Base-by-base conservation (phyloP, 2,797 vertebrate genomes). In the Micromesistius poutassou region DNA sequence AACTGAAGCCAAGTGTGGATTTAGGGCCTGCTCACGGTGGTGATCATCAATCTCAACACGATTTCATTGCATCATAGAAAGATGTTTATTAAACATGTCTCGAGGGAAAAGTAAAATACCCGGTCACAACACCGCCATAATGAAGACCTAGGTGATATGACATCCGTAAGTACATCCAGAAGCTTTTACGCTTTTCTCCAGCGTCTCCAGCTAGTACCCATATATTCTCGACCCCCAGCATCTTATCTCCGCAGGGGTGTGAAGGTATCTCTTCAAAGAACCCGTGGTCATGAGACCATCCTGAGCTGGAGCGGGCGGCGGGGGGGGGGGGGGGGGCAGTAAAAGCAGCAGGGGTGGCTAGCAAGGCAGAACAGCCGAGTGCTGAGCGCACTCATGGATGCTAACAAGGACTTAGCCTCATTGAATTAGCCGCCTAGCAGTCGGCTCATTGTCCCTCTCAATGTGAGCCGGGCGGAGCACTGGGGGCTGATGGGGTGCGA, bases 111-210 rank as follows among this genome's bases (percentile, higher is more conserved):
- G 50, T 62, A n/a, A 62, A 62, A 62, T n/a, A n/a, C 7, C 22
- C 50, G n/a, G 50, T 62, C 4, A 62, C 50, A 78, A 71, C 86
- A 87, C 83, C 85, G 89, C 87, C 86, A 38, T 62, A n/a, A 28
- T 73, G 46, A 50, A 74, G 84, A 86, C 78, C 81, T 81, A 86
- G 82, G 79, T 91, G 88, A 90, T 78, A 89, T 68, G 50, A 68
- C 50, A 19, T n/a, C 50, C 50, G n/a, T n/a, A 62, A 62, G 22
- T n/a, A 62, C 50, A 62, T 62, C 50, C 10, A 74, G 13, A 46
- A 74, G 22, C 28, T 13, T 31, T 71, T 30, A 30, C 25, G 72
- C n/a, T 55, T 77, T 46, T 78, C 84, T 83, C 79, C 77, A 80
- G 71, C 82, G 82, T 88, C 78, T 16, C 80, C 77, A 73, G 74